Conservation (phyloP, 2,113 vertebrate genomes). For the Paralichthys olivaceus region DNA sequence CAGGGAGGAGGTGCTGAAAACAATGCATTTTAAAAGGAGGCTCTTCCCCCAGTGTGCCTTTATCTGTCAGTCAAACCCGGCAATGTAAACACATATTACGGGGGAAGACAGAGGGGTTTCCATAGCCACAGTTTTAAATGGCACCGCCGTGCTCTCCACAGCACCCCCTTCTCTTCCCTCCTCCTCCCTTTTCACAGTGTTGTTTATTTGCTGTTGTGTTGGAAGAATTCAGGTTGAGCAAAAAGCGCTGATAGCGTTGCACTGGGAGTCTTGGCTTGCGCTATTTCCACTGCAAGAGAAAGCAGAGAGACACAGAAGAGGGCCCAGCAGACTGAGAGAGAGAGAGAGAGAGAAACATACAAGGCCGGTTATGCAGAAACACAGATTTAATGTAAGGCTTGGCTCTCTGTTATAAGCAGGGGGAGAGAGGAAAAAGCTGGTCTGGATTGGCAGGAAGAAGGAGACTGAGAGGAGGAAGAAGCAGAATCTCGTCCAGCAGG, state of each 20-base stretch:
- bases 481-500: constrained; percentile 8
- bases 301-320: constrained; percentile 65
- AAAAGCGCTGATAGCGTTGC: constrained; percentile 52
- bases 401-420: constrained; percentile 74
- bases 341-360: constrained; percentile 59
- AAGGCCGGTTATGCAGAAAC: constrained; percentile 84
- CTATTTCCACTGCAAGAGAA: constrained; percentile 66
- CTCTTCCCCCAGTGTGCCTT: constrained; percentile 67
- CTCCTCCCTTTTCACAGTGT: constrained; percentile 19
- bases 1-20: constrained; percentile 62
- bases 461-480: constrained; percentile 27
- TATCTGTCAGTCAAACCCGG: constrained; percentile 73
- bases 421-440: constrained; percentile 84
- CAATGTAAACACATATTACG: constrained; percentile 72
- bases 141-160: constrained; percentile 46
- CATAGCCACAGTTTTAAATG: constrained; percentile 72
- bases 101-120: constrained; percentile 67
- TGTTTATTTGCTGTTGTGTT: constrained; percentile 66
- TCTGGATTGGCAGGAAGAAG: constrained; percentile 69
- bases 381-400: constrained; percentile 85
- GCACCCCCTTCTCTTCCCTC: not conserved
- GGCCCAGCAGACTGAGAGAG: constrained; percentile 64
- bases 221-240: constrained; percentile 55
- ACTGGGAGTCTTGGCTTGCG: constrained; percentile 43
- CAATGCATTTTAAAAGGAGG: constrained; percentile 73